A percentile compares a stretch with the other conserved stretches of the same genome.
Evolutionary conservation across 2,797 vertebrate species (phyloP).

Genomic region (Menidia menidia): DNA sequence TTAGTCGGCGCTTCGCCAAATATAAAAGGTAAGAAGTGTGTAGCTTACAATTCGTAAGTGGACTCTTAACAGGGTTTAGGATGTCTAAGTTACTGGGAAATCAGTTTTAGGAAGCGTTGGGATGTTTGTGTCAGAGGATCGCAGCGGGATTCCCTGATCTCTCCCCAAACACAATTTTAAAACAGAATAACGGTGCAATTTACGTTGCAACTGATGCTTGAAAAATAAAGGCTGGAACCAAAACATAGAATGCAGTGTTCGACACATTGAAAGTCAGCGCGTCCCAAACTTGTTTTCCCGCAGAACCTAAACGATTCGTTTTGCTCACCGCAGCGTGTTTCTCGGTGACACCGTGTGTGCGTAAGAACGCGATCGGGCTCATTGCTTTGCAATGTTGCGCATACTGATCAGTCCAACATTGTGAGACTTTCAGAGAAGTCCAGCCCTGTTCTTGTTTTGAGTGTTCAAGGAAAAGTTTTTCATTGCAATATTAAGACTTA

Average conservation of each 20-base stretch:
- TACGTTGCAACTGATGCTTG: constrained; percentile 88
- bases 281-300: constrained; percentile 1
- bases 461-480: constrained; percentile 64
- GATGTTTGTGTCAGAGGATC: constrained; percentile 79
- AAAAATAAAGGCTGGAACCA: constrained; percentile 79
- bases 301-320: constrained; percentile 4
- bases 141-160: constrained; percentile 83
- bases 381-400: constrained; percentile 33
- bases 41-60: constrained; percentile 72
- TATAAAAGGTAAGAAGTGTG: constrained; percentile 90
- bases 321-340: constrained; percentile 20
- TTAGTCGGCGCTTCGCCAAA: constrained; percentile 87
- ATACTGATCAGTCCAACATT: constrained; percentile 17
- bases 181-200: constrained; percentile 86
- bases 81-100: constrained; percentile 79
- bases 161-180: constrained; percentile 88
- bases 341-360: constrained; percentile 22
- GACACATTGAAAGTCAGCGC: constrained; percentile 84
- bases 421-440: constrained; percentile 47
- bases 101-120: constrained; percentile 79
- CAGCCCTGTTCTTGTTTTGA: constrained; percentile 33
- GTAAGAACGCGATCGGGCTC: constrained; percentile 45
- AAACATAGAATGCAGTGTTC: constrained; percentile 80
- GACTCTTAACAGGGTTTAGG: constrained; percentile 40
- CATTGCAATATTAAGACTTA: neutral